These are phyloP conservation scores for Micromys minutus DNA, from an alignment of 2,113 vertebrate species.

Conservation along the genomic window DNA sequence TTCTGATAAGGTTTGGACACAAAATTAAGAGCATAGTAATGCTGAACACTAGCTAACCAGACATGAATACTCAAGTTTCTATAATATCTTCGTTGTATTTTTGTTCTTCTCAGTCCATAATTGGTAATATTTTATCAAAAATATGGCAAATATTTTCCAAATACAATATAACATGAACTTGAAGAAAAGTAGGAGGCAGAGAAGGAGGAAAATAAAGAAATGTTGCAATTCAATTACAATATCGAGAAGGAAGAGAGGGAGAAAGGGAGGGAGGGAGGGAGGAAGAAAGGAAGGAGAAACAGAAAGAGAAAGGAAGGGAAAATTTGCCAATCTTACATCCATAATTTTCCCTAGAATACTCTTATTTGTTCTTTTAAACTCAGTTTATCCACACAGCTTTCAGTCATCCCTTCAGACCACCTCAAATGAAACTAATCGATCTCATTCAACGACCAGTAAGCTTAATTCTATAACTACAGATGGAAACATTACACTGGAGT, in stretches of 20 bases:
- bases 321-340: not conserved
- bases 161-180: not conserved
- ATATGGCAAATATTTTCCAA: not conserved
- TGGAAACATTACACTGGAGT: not conserved
- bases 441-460: not conserved
- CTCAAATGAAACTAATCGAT: not conserved
- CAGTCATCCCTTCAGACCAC: not conserved
- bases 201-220: not conserved
- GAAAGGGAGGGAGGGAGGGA: no score
- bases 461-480: not conserved
- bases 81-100: not conserved
- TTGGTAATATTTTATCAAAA: not conserved
- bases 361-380: not conserved
- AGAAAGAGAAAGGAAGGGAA: not conserved
- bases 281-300: no score
- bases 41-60: not conserved
- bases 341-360: not conserved
- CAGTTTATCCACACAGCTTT: not conserved
- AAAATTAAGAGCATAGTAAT: not conserved
- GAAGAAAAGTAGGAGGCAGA: not conserved
- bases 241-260: not conserved
- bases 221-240: not conserved
- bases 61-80: not conserved
- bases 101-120: not conserved
- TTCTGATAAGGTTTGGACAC: not conserved